Evolutionary conservation across 2,113 vertebrate genomes (phyloP).

Genomic region (Microcebus ravelobensis): DNA sequence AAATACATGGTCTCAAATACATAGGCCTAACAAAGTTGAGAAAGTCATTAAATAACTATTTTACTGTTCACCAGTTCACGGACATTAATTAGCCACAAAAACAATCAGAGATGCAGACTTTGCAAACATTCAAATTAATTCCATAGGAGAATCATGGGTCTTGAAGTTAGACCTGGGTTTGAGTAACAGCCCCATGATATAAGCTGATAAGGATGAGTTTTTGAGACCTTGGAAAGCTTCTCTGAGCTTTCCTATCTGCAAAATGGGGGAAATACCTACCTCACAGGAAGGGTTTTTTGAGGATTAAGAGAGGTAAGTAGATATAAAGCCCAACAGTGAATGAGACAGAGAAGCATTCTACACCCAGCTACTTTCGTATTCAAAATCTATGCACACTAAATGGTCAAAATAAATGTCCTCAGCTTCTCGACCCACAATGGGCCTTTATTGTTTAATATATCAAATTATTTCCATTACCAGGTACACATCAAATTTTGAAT

Average conservation of each 20-base stretch:
- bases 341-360: background rate
- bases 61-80: background rate
- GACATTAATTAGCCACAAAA: conserved; percentile 38
- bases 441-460: background rate
- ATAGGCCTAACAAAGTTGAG: conserved; percentile 1
- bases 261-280: background rate
- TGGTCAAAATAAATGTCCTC: background rate
- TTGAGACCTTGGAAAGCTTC: background rate
- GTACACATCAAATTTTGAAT: background rate
- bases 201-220: background rate
- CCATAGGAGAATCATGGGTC: background rate
- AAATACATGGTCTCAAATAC: conserved; percentile 38
- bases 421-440: background rate
- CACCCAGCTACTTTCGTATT: background rate
- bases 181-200: background rate
- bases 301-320: background rate
- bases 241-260: background rate
- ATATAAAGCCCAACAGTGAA: background rate
- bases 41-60: background rate
- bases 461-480: background rate
- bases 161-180: background rate
- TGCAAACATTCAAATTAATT: background rate
- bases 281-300: background rate
- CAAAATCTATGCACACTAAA: background rate
- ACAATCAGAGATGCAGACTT: conserved; percentile 4